Evolutionary conservation across 2,888 invertebrate species (phyloP).

Genomic region (Cephus runcator): DNA sequence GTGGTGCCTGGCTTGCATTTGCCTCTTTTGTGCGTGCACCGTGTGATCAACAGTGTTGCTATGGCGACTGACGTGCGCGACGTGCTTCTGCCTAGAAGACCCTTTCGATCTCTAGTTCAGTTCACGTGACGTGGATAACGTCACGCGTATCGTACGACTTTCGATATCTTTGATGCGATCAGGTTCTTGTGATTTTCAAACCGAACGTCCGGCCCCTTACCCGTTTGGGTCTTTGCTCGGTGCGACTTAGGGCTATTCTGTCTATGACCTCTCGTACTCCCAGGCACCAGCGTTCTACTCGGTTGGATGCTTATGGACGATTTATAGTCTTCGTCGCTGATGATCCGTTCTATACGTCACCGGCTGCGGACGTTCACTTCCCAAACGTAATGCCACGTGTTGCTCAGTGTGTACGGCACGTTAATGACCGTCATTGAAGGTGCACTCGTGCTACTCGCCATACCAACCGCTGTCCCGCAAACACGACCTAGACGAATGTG

Average conservation of each 20-base stretch:
- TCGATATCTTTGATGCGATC: neutral
- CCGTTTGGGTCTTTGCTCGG: neutral
- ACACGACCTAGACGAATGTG: neutral
- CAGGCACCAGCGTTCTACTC: neutral
- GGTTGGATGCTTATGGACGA: neutral
- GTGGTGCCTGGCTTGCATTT: neutral
- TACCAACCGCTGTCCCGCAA: neutral
- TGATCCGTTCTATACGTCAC: neutral
- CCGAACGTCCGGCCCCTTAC: neutral
- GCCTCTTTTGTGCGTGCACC: neutral
- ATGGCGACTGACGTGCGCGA: neutral
- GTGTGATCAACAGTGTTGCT: neutral
- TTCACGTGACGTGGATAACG: neutral
- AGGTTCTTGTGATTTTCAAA: neutral
- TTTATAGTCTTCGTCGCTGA: neutral
- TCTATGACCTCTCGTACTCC: neutral
- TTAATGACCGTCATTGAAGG: neutral
- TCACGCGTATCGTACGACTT: neutral
- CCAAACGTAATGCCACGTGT: neutral
- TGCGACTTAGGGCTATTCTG: neutral
- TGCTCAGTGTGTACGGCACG: neutral
- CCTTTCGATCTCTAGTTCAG: neutral
- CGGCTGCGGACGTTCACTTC: neutral
- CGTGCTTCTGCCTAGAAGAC: neutral
- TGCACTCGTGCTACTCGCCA: neutral